phyloP scores from a whole-genome alignment of 92 coral and sea anemone species.

The Phenganax stokvisi region DNA sequence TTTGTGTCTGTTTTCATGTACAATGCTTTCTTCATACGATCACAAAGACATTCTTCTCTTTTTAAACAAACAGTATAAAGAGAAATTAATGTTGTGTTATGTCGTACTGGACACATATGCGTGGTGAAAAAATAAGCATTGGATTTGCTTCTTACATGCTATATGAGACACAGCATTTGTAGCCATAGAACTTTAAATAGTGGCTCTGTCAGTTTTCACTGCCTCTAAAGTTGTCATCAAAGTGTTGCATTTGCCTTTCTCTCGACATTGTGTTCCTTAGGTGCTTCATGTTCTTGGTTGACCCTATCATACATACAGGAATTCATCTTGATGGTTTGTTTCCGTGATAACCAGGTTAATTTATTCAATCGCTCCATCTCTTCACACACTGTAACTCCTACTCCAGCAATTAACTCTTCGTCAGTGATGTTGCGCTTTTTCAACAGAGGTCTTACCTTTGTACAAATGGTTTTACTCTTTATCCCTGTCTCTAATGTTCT shows the following conservation, averaged over 20 bases:
- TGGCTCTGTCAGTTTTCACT: constrained; percentile 13
- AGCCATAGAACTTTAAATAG: constrained; percentile 11
- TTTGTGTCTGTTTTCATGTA: no score
- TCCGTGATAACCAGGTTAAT: background rate
- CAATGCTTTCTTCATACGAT: no score
- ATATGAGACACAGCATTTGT: background rate
- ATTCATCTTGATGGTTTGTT: background rate
- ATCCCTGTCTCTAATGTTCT: constrained; percentile 13
- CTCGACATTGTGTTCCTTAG: background rate
- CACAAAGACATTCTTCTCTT: no score
- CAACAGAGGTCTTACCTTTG: constrained; percentile 3
- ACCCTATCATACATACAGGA: constrained; percentile 7
- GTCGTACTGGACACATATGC: no score
- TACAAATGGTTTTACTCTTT: background rate
- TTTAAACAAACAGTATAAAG: no score
- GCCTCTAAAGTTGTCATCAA: constrained; percentile 26
- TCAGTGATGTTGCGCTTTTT: constrained; percentile 2
- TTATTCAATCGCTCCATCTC: background rate
- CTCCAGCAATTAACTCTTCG: background rate
- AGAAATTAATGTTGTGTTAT: no score
- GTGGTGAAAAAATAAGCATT: no score
- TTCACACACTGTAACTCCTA: background rate
- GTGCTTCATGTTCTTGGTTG: background rate
- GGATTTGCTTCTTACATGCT: no score
- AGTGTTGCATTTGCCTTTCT: constrained; percentile 16